A percentile compares a stretch with the other conserved stretches of the same genome.
These are phyloP conservation scores for Anoplopoma fimbria DNA, from an alignment of 2,113 vertebrate species.

Conservation along the genomic window DNA sequence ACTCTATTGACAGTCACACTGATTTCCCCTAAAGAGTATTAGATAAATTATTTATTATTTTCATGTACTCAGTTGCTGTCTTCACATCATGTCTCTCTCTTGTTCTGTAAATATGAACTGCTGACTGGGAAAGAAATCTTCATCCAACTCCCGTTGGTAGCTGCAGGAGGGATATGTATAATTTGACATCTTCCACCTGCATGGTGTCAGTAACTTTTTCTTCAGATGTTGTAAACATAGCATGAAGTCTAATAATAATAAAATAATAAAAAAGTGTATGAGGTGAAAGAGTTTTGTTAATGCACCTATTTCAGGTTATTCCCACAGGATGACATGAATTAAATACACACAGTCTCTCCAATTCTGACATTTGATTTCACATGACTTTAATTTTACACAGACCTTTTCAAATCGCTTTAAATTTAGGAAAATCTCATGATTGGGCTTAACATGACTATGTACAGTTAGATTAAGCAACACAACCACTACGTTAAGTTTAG, in stretches of 20 bases:
- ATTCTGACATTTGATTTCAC: background rate
- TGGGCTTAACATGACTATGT: background rate
- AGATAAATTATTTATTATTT: background rate
- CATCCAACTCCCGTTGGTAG: background rate
- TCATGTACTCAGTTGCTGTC: background rate
- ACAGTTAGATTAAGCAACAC: background rate
- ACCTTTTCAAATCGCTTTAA: background rate
- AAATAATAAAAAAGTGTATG: background rate
- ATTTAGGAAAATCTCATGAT: background rate
- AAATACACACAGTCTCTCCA: background rate
- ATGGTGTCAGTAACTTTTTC: constrained; percentile 13
- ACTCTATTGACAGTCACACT: background rate
- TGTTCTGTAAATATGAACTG: constrained; percentile 40
- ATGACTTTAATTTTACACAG: background rate
- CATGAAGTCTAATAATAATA: background rate
- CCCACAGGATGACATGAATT: background rate
- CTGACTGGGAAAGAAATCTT: constrained; percentile 1
- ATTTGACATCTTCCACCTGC: constrained; percentile 33
- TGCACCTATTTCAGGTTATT: background rate
- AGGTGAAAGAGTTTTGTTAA: background rate
- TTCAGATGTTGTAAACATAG: constrained; percentile 6
- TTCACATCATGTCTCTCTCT: constrained; percentile 2
- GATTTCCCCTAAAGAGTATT: background rate
- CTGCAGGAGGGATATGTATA: constrained; percentile 6
- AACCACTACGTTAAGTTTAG: background rate